Percentiles rank a stretch among this genome's conserved stretches.
Evolutionary conservation across 1,140 invertebrate genomes (phyloP).

Genomic region (Brachionus rubens): DNA sequence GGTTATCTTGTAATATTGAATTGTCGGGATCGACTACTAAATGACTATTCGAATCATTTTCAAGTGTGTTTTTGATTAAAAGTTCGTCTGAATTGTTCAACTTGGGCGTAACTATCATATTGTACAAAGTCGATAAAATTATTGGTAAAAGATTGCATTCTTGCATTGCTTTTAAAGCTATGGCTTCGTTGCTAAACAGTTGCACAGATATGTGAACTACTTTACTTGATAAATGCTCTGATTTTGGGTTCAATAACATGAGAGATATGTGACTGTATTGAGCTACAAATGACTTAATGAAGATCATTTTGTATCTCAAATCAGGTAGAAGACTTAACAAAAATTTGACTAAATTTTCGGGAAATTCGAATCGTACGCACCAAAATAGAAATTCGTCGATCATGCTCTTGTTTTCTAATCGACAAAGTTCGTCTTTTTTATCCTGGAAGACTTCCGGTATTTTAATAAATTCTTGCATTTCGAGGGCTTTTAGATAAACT

Average conservation of each 20-base stretch:
- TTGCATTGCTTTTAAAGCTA: constrained; percentile 83
- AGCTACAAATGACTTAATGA: constrained; percentile 86
- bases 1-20: constrained; percentile 91
- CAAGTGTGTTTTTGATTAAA: not conserved
- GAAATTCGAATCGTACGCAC: constrained; percentile 95
- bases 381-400: constrained; percentile 94
- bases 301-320: constrained; percentile 85
- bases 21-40: constrained; percentile 71
- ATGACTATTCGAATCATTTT: not conserved
- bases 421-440: not conserved
- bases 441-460: constrained; percentile 13
- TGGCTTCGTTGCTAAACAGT: constrained; percentile 85
- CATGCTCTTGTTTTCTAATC: constrained; percentile 71
- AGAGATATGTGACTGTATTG: constrained; percentile 90
- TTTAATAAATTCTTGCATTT: constrained; percentile 10
- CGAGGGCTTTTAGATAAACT: constrained; percentile 9
- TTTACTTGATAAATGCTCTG: constrained; percentile 87
- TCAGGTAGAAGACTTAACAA: constrained; percentile 93
- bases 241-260: constrained; percentile 77
- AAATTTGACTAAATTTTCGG: constrained; percentile 89
- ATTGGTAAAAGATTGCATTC: constrained; percentile 83
- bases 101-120: constrained; percentile 77
- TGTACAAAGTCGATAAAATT: constrained; percentile 85
- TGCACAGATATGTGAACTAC: constrained; percentile 95
- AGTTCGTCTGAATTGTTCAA: constrained; percentile 61